These are phyloP conservation scores for Catocala nupta DNA, from an alignment of 2,888 invertebrate genomes.

Conservation along the genomic window DNA sequence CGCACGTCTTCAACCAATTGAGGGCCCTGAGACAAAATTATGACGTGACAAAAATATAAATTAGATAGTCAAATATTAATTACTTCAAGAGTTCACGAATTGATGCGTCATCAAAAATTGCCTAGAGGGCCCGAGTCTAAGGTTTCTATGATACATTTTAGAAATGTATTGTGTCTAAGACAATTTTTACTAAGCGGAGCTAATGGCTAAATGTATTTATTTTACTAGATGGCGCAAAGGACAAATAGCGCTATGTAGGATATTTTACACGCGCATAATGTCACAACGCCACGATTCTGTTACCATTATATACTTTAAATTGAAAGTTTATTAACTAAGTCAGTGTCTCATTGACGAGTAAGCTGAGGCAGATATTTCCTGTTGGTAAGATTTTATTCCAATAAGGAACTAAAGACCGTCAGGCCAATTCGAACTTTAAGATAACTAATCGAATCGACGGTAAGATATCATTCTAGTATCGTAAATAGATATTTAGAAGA, in stretches of 20 bases:
- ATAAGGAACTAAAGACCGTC: too few relatives aligned
- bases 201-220: not conserved
- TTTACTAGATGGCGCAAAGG: conserved; percentile 1
- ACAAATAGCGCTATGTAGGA: not conserved
- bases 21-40: conserved; percentile 18
- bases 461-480: too few relatives aligned
- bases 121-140: not conserved
- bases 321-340: not conserved
- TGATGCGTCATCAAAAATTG: conserved; percentile 1
- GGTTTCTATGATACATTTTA: conserved; percentile 12
- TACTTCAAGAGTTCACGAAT: too few relatives aligned
- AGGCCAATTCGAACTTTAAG: too few relatives aligned
- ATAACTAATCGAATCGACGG: too few relatives aligned
- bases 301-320: not conserved
- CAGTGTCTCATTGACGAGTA: not conserved
- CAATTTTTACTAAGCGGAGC: conserved; percentile 29
- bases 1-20: conserved; percentile 48
- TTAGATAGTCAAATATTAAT: too few relatives aligned
- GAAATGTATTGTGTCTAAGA: conserved; percentile 17
- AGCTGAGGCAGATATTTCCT: not conserved
- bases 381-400: too few relatives aligned
- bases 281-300: not conserved
- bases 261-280: not conserved
- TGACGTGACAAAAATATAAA: conserved; percentile 23
- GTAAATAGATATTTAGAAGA: too few relatives aligned